Base-by-base conservation (phyloP, 2,797 vertebrate species). In the Tympanoctomys barrerae region DNA sequence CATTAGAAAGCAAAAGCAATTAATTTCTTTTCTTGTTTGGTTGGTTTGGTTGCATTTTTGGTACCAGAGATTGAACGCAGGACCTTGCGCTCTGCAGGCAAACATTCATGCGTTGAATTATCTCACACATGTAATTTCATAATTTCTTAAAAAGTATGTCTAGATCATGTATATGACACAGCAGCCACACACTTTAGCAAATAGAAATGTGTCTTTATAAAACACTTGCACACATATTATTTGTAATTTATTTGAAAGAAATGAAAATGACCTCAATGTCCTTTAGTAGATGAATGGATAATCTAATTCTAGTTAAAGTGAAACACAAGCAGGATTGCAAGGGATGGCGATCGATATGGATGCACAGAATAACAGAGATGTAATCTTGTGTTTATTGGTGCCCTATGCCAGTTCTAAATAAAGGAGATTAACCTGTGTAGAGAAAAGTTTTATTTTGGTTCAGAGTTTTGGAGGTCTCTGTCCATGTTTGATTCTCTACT, bases 241-340 rank as follows among this genome's bases (percentile, higher is more conserved):
- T 81, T 87, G n/a, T 78, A 70, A 62, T 78, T 83, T 78, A 46
- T 62, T 61, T 87, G 77, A 70, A 94, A 77, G 9, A 87, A 26
- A 18, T 87, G 11, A n/a, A 82, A 77, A 77, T 18, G 42, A 3
- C 14, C 26, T 13, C 7, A 77, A 49, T 77, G 42, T 49, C 2
- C 26, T 13, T 42, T 16, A 28, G 39, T 77, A 70, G 54, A 59
- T 49, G 24, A 28, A 78, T 70, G 77, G 46, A 75, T 24, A 85
- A 83, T 70, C 21, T 31, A 21, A 49, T 22, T 24, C 4, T 70
- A 82, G 52, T 31, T 68, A 87, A 14, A 59, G 6, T 36, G 28
- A 26, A 82, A 64, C 0, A 4, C 2, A 49, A 86, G 11, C 64
- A 64, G 64, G 64, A 66, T 73, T 8, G 57, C 64, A 89, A 1